Evolutionary conservation across 2,113 vertebrate species (phyloP).

Genomic region (Danionella cerebrum): DNA sequence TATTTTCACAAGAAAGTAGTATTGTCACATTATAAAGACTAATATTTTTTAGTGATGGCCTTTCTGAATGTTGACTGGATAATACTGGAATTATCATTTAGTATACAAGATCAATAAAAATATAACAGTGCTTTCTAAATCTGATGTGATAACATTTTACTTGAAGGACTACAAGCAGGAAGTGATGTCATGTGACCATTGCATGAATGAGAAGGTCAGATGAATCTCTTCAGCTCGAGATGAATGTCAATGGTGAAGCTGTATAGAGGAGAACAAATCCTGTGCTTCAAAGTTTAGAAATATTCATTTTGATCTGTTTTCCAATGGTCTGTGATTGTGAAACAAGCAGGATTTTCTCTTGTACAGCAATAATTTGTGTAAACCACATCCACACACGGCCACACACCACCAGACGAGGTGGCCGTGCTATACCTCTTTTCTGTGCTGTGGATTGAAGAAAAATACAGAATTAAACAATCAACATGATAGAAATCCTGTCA

Average conservation of each 20-base stretch:
- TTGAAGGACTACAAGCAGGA: constrained; percentile 45
- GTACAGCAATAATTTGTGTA: constrained; percentile 57
- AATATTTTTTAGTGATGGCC: no score
- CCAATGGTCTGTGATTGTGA: constrained; percentile 16
- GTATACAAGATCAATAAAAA: no score
- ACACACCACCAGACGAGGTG: constrained; percentile 46
- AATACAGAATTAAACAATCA: constrained; percentile 41
- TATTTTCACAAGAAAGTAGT: no score
- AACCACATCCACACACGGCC: constrained; percentile 45
- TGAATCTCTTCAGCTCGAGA: constrained; percentile 69
- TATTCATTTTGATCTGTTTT: background rate
- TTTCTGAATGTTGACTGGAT: no score
- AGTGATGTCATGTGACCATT: constrained; percentile 67
- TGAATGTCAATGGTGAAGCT: constrained; percentile 48
- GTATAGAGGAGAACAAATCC: constrained; percentile 70
- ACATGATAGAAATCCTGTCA: background rate
- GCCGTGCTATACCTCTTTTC: constrained; percentile 80
- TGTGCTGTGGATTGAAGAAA: constrained; percentile 82
- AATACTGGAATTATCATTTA: no score
- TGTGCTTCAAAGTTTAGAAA: constrained; percentile 63
- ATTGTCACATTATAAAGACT: no score
- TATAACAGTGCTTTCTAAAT: no score
- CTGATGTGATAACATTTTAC: constrained; percentile 37
- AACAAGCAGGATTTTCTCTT: constrained; percentile 68
- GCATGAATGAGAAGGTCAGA: constrained; percentile 63